Conservation (phyloP, 2,888 invertebrate genomes). For the Diloba caeruleocephala region DNA sequence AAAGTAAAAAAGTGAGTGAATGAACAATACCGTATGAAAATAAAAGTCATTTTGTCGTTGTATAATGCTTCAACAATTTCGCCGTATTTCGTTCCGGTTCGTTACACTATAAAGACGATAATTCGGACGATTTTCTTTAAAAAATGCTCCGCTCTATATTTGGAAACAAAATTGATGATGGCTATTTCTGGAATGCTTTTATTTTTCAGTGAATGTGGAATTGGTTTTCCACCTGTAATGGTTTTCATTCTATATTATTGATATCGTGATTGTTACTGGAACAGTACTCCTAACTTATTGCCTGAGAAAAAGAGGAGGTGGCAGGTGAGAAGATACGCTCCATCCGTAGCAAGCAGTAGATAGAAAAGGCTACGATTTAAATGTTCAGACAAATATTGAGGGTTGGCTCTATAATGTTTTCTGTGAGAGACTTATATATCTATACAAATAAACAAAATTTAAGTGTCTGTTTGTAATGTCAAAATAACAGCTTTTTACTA, state of each 20-base stretch:
- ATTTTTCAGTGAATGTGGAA: not conserved
- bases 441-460: too few relatives aligned
- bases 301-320: too few relatives aligned
- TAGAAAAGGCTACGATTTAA: too few relatives aligned
- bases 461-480: too few relatives aligned
- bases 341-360: too few relatives aligned
- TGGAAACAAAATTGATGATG: slow-evolving; percentile 6
- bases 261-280: not conserved
- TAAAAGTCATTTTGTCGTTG: slow-evolving; percentile 22
- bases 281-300: too few relatives aligned
- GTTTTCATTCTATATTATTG: slow-evolving; percentile 2
- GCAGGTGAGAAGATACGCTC: too few relatives aligned
- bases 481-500: too few relatives aligned
- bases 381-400: too few relatives aligned
- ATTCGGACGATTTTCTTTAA: slow-evolving; percentile 37
- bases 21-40: slow-evolving; percentile 25
- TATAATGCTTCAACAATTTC: slow-evolving; percentile 37
- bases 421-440: too few relatives aligned
- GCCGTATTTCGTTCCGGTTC: slow-evolving; percentile 34
- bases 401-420: too few relatives aligned
- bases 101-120: slow-evolving; percentile 37
- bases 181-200: slow-evolving; percentile 9
- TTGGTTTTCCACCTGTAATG: slow-evolving; percentile 1
- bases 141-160: slow-evolving; percentile 25
- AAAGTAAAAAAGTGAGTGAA: slow-evolving; percentile 19